Evolutionary conservation across 2,888 invertebrate species (phyloP).

Genomic region (Nephrotoma appendiculata): DNA sequence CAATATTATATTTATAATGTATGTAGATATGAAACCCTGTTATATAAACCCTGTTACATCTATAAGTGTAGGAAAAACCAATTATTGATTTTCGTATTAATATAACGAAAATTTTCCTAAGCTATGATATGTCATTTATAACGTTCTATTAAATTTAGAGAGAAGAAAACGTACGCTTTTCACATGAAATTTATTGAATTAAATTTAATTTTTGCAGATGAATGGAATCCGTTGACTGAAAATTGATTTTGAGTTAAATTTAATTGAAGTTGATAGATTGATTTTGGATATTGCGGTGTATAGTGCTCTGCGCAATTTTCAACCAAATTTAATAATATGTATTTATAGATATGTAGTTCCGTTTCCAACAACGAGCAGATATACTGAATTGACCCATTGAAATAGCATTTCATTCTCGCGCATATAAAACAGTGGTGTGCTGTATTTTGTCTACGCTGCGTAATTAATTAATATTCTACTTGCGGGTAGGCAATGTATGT

Average conservation of each 20-base stretch:
- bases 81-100: background rate
- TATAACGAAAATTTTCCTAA: background rate
- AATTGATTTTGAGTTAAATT: background rate
- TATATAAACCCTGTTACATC: too few relatives aligned
- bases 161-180: background rate
- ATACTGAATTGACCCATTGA: too few relatives aligned
- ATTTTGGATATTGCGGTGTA: background rate
- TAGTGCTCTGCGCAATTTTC: background rate
- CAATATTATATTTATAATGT: background rate
- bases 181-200: background rate
- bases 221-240: background rate
- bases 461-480: too few relatives aligned
- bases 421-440: too few relatives aligned
- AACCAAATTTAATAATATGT: too few relatives aligned
- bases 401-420: too few relatives aligned
- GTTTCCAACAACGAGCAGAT: too few relatives aligned
- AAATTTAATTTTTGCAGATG: background rate
- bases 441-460: too few relatives aligned
- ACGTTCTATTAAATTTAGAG: background rate
- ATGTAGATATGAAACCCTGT: background rate
- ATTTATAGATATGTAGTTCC: too few relatives aligned
- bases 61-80: background rate
- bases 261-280: background rate
- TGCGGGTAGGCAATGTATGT: too few relatives aligned
- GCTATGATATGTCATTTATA: background rate